Evolutionary conservation across 2,113 vertebrate species (phyloP), one percentile per base, ranked within the genome.

Genomic region (Atrichornis clamosus): DNA sequence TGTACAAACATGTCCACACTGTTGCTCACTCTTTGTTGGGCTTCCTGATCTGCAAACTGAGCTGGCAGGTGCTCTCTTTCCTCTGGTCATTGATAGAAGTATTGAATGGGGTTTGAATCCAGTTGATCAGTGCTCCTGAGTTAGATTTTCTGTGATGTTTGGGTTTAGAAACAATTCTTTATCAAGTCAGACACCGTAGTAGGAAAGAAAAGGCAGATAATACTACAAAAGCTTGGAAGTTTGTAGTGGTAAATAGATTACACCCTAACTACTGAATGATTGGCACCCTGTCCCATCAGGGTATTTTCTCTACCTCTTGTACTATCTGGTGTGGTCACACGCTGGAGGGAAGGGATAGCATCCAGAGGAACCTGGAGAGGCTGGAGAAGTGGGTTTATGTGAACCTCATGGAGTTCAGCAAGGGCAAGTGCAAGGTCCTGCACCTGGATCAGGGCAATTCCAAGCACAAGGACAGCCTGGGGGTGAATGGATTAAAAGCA

Each of bases 101-200:
- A 42, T 35, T 50, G 67, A 68, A 50, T 67, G 60, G 64, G 41
- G 60, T 49, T 86, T 27, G 53, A 53, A 55, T 52, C 30, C 20
- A 26, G 28, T 32, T 68, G 24, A 39, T 0, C n/a, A n/a, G 1
- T 39, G 50, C 55, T 83, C n/a, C 67, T 58, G 18, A 65, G 72
- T 14, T 44, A 88, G 55, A 19, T 42, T 65, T 79, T 41, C 37
- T 46, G 32, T 6, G 32, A 21, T 1, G 7, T 47, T 91, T n/a
- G 46, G 55, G 13, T 69, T 90, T 77, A 50, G 42, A 70, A 91
- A 58, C 32, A 53, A 4, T n/a, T 32, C 24, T 88, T 68, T 41
- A 52, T 42, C 4, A 16, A 62, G 30, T 41, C 32, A 70, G 52
- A 53, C 4, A 8, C 19, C 0, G 0, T 19, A 24, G 12, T n/a